A percentile compares a stretch with the other conserved stretches of the same genome.
Evolutionary conservation across 1,140 invertebrate genomes (phyloP).

Genomic region (Kradibia gibbosae): DNA sequence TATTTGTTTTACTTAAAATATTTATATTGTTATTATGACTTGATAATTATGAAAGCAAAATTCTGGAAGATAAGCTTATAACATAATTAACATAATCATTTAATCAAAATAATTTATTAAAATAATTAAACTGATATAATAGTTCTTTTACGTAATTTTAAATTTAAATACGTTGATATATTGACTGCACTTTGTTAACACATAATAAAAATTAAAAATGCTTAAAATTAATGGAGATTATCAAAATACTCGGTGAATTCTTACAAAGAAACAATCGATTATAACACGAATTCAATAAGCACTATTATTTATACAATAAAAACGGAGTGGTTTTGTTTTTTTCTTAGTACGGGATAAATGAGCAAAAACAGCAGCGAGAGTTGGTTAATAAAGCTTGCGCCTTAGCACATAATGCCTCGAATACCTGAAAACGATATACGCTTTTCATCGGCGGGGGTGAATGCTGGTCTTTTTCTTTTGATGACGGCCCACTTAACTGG

Average conservation of each 20-base stretch:
- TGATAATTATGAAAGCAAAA: not conserved
- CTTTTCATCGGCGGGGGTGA: conserved; percentile 53
- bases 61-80: no score
- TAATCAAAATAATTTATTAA: no score
- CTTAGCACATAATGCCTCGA: conserved; percentile 49
- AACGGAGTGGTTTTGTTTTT: not conserved
- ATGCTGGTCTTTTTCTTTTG: conserved; percentile 68
- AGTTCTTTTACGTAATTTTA: no score
- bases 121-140: no score
- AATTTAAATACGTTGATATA: no score
- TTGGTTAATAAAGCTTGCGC: conserved; percentile 54
- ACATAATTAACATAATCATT: no score
- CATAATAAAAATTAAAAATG: not conserved
- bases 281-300: not conserved
- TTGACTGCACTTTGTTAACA: no score
- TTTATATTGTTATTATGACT: not conserved
- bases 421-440: conserved; percentile 47
- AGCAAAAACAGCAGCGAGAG: conserved; percentile 17
- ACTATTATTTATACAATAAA: conserved; percentile 21
- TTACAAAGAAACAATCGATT: not conserved
- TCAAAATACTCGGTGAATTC: not conserved
- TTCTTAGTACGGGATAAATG: conserved; percentile 4
- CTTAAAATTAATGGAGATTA: not conserved
- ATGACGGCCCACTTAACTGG: conserved; percentile 69
- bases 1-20: not conserved